Percentiles rank a stretch among this genome's conserved stretches.
Conservation (phyloP, 1,140 invertebrate genomes). For the Pteromalus puparum region DNA sequence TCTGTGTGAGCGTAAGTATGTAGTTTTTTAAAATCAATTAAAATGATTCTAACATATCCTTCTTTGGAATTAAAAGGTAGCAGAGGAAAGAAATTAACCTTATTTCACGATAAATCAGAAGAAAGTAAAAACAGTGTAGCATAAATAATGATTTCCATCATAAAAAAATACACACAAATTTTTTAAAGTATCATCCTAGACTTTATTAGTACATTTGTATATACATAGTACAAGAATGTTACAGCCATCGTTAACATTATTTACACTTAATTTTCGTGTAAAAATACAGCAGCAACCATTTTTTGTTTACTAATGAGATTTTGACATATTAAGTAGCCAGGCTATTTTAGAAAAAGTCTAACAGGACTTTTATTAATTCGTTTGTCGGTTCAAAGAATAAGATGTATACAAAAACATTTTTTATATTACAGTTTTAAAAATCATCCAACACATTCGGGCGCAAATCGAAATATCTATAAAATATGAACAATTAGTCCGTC, state of each 20-base stretch:
- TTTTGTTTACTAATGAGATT: conserved; percentile 57
- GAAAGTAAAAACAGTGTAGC: too few species aligned
- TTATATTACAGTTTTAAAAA: conserved; percentile 36
- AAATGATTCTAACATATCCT: too few species aligned
- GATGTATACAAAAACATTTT: conserved; percentile 2
- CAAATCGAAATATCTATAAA: conserved; percentile 35
- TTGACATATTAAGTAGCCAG: conserved; percentile 45
- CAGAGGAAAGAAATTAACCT: too few species aligned
- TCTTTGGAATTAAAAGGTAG: too few species aligned
- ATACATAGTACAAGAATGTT: conserved; percentile 67
- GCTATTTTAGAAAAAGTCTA: conserved; percentile 45
- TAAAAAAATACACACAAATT: too few species aligned
- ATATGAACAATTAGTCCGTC: conserved; percentile 40
- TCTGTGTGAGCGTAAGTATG: too few species aligned
- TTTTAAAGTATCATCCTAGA: conserved; percentile 56
- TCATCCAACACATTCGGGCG: neutral
- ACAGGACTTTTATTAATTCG: conserved; percentile 27
- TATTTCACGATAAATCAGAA: too few species aligned
- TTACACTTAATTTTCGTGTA: conserved; percentile 74
- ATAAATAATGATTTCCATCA: too few species aligned
- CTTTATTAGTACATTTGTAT: conserved; percentile 71
- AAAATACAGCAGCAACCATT: conserved; percentile 73
- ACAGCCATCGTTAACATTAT: conserved; percentile 67
- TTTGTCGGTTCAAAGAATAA: conserved; percentile 30
- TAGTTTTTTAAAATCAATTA: too few species aligned